Conservation (phyloP, 2,797 vertebrate species). For the Onychomys leucogaster region DNA sequence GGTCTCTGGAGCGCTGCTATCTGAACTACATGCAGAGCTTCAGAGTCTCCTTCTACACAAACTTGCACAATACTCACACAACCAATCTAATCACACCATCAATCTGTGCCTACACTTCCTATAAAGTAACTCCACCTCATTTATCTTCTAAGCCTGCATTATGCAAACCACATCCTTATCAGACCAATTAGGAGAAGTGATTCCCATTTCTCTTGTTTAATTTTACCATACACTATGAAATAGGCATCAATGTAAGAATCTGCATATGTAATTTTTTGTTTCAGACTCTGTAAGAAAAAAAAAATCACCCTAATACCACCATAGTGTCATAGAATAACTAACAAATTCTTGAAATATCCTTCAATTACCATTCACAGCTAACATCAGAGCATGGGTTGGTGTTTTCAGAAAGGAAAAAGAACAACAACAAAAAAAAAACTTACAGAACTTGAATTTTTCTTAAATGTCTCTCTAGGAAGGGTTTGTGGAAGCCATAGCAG, state of each 20-base stretch:
- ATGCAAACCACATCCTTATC: slow-evolving; percentile 78
- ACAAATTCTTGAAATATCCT: not conserved
- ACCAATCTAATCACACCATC: slow-evolving; percentile 87
- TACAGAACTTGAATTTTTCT: slow-evolving; percentile 53
- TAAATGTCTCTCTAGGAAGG: slow-evolving; percentile 81
- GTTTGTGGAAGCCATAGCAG: slow-evolving; percentile 79
- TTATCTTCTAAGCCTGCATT: slow-evolving; percentile 84
- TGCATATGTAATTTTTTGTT: slow-evolving; percentile 41
- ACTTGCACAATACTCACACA: slow-evolving; percentile 85
- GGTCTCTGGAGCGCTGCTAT: slow-evolving; percentile 85
- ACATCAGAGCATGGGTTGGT: slow-evolving; percentile 30
- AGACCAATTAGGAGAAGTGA: slow-evolving; percentile 77
- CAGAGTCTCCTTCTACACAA: slow-evolving; percentile 73
- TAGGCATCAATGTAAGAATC: slow-evolving; percentile 38
- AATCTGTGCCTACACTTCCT: slow-evolving; percentile 79
- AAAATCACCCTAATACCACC: not conserved
- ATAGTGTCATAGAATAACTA: not conserved
- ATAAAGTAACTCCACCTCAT: slow-evolving; percentile 83
- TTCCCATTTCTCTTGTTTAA: slow-evolving; percentile 68
- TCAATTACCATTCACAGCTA: not conserved
- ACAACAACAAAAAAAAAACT: slow-evolving; percentile 62
- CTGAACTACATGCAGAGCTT: slow-evolving; percentile 80
- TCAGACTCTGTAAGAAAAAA: not conserved
- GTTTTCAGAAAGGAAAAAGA: slow-evolving; percentile 13
- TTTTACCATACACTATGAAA: slow-evolving; percentile 44